phyloP scores from a whole-genome alignment of 2,113 vertebrate genomes.

The Bucco capensis region DNA sequence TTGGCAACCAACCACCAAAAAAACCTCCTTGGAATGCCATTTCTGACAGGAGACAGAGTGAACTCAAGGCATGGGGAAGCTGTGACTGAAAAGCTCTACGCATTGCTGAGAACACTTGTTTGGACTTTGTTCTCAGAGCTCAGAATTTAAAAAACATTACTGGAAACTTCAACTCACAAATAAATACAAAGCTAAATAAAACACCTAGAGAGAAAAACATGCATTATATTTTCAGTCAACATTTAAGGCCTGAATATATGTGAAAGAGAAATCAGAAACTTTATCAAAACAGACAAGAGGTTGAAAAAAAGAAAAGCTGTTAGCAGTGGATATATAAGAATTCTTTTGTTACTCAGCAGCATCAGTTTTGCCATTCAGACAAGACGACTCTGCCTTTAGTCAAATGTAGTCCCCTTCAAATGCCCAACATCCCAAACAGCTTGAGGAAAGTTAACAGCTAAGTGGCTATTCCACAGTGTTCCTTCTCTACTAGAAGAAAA shows the following conservation, averaged over 20 bases:
- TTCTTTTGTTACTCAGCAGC: not conserved
- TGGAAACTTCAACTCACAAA: not conserved
- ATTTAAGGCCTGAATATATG: not conserved
- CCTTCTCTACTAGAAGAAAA: not conserved
- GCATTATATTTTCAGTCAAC: not conserved
- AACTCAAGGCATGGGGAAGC: not conserved
- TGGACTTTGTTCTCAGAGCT: not conserved
- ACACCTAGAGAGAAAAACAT: not conserved
- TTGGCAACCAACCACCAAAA: not conserved
- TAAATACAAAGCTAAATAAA: not conserved
- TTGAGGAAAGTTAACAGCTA: not conserved
- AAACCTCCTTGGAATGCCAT: not conserved
- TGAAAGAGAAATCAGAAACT: not conserved
- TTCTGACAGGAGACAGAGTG: not conserved
- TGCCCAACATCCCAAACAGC: not conserved
- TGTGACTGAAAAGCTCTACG: not conserved
- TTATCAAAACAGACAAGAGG: not conserved
- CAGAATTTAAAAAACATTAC: not conserved
- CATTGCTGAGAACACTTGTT: not conserved
- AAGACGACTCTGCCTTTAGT: not conserved
- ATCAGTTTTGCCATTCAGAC: not conserved
- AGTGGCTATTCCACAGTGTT: not conserved
- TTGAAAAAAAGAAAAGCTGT: not conserved
- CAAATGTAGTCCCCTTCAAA: not conserved
- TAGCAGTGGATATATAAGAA: not conserved